phyloP scores from a whole-genome alignment of 2,113 vertebrate genomes.

The Archocentrus centrarchus region DNA sequence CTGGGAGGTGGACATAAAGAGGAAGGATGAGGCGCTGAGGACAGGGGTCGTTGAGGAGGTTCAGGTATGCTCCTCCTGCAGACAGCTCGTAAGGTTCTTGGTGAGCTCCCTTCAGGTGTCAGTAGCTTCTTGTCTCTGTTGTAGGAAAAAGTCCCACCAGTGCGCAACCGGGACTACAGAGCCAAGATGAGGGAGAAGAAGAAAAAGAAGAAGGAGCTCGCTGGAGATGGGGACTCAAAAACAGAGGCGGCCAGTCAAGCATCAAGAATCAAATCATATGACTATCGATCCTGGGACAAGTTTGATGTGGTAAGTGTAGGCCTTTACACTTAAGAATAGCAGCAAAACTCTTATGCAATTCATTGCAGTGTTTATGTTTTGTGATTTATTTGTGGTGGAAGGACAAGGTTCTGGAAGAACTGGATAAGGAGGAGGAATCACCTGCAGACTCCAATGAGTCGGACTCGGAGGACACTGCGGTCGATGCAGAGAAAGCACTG shows the following conservation, averaged over 20 bases:
- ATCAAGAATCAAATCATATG: conserved; percentile 88
- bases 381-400: conserved; percentile 38
- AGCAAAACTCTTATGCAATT: not conserved
- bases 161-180: conserved; percentile 91
- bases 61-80: conserved; percentile 73
- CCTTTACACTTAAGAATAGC: not conserved
- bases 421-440: conserved; percentile 91
- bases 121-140: conserved; percentile 26
- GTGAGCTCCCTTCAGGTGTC: not conserved
- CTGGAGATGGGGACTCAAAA: conserved; percentile 74
- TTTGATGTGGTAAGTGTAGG: conserved; percentile 99
- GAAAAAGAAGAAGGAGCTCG: conserved; percentile 62
- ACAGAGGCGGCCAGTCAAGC: conserved; percentile 82
- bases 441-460: conserved; percentile 89
- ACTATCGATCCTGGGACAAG: conserved; percentile 95
- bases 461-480: conserved; percentile 87
- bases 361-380: not conserved
- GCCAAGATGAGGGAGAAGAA: conserved; percentile 87
- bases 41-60: conserved; percentile 69
- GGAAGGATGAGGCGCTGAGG: conserved; percentile 88
- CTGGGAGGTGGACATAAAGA: conserved; percentile 95
- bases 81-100: not conserved
- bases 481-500: conserved; percentile 86
- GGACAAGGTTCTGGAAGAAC: conserved; percentile 90
- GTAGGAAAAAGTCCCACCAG: conserved; percentile 86